Evolutionary conservation across 2,113 vertebrate species (phyloP).

Genomic region (Sterna hirundo): DNA sequence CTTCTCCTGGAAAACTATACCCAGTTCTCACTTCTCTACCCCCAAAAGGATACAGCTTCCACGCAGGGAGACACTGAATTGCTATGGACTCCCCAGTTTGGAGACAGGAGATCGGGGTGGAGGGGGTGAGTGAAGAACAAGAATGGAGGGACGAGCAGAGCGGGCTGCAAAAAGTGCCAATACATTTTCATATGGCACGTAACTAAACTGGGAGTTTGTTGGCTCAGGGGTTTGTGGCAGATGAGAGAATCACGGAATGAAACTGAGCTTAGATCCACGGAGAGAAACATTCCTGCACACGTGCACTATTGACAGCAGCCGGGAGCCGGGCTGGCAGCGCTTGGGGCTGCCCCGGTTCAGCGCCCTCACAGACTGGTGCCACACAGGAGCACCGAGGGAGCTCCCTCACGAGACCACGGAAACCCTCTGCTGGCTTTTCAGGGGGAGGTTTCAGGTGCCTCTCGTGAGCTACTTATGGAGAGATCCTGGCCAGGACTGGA

Average conservation of each 20-base stretch:
- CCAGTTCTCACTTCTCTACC: not conserved
- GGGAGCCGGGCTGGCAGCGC: not conserved
- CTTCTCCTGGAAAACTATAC: not conserved
- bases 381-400: not conserved
- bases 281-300: not conserved
- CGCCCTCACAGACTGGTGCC: not conserved
- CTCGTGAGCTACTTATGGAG: fast-evolving
- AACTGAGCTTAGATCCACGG: not conserved
- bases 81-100: fast-evolving
- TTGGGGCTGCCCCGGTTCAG: not conserved
- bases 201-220: not conserved
- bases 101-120: not conserved
- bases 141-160: not conserved
- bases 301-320: not conserved
- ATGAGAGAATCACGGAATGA: not conserved
- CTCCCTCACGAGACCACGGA: not conserved
- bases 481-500: not conserved
- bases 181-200: not conserved
- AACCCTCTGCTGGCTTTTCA: not conserved
- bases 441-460: not conserved
- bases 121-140: not conserved
- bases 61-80: not conserved
- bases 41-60: not conserved
- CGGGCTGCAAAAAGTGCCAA: not conserved
- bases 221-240: not conserved